Evolutionary conservation across 35 echinoderm and acorn worm species (phyloP).

Genomic region (Ophioderma brevispina): DNA sequence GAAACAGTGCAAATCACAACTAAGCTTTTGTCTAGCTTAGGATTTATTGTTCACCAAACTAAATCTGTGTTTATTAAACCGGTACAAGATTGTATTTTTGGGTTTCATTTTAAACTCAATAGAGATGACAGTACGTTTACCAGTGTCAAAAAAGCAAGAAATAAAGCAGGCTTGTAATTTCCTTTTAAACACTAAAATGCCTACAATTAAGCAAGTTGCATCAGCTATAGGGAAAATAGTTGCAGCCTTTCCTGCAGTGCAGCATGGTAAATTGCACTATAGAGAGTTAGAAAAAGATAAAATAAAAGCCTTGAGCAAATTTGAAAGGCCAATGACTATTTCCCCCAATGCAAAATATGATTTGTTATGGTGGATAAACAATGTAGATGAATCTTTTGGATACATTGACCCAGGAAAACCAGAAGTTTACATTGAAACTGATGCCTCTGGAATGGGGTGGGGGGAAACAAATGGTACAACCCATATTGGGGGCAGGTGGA

Average conservation of each 20-base stretch:
- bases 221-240: constrained; percentile 52
- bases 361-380: constrained; percentile 52
- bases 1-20: background rate
- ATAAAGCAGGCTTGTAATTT: constrained; percentile 4
- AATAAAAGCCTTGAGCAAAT: constrained; percentile 29
- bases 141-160: constrained; percentile 14
- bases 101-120: constrained; percentile 34
- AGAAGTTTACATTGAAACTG: background rate
- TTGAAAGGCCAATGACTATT: constrained; percentile 52
- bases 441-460: constrained; percentile 56
- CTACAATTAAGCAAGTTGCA: constrained; percentile 30
- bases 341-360: constrained; percentile 22
- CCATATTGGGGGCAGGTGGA: constrained; percentile 50
- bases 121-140: constrained; percentile 20
- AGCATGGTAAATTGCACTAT: constrained; percentile 61
- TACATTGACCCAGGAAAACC: background rate
- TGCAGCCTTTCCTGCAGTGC: constrained; percentile 48
- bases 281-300: constrained; percentile 60
- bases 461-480: constrained; percentile 24
- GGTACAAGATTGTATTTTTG: background rate
- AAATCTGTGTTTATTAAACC: constrained; percentile 40
- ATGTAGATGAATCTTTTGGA: background rate
- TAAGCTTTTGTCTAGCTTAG: constrained; percentile 6
- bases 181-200: background rate
- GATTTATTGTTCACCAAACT: constrained; percentile 20